These are phyloP conservation scores for Calephelis perditalis DNA, from an alignment of 2,888 invertebrate genomes.

Conservation along the genomic window DNA sequence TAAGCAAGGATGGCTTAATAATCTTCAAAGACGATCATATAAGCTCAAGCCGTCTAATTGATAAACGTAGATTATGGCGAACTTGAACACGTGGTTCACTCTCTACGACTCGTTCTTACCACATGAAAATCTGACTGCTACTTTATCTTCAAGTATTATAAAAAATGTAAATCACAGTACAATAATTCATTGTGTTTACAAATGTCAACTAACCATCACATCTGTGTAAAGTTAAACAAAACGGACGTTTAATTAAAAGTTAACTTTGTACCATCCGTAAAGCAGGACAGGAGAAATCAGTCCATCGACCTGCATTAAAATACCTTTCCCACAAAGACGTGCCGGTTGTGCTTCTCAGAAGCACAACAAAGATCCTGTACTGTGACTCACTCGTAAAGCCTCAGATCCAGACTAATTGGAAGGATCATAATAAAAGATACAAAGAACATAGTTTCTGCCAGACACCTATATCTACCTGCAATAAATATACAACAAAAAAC, in stretches of 20 bases:
- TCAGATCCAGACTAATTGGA: slow-evolving; percentile 40
- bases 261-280: slow-evolving; percentile 36
- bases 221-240: slow-evolving; percentile 18
- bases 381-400: slow-evolving; percentile 53
- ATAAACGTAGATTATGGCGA: no score
- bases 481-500: not conserved
- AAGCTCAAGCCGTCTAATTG: no score
- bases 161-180: no score
- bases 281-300: slow-evolving; percentile 62
- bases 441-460: slow-evolving; percentile 23
- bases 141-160: no score
- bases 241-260: slow-evolving; percentile 43
- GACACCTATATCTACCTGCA: slow-evolving; percentile 14
- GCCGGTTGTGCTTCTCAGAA: slow-evolving; percentile 66
- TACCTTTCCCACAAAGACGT: slow-evolving; percentile 68
- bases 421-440: slow-evolving; percentile 46
- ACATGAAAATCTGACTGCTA: no score
- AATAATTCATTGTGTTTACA: not conserved
- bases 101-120: no score
- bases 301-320: slow-evolving; percentile 66
- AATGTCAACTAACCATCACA: slow-evolving; percentile 16
- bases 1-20: no score
- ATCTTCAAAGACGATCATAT: no score
- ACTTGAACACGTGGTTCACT: no score
- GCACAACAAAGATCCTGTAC: slow-evolving; percentile 73